These are phyloP conservation scores for Neelides sp. DNA, from an alignment of 1,140 invertebrate species.

Conservation along the genomic window DNA sequence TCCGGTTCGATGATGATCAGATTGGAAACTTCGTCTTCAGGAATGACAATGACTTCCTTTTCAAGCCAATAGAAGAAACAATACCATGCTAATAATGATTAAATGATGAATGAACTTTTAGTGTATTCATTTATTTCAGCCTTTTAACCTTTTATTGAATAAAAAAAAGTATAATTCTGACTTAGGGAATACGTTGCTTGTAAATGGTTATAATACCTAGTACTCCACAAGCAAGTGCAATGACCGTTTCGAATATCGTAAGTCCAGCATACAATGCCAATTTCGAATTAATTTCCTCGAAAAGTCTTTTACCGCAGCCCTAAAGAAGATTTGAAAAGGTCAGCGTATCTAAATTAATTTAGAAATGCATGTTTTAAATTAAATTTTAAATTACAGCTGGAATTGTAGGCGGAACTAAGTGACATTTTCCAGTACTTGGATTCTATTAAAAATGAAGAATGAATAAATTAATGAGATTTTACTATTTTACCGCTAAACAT, in stretches of 20 bases:
- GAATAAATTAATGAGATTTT: too few species aligned
- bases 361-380: conserved; percentile 1
- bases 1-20: conserved; percentile 29
- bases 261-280: neutral
- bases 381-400: conserved; percentile 17
- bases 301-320: conserved; percentile 19
- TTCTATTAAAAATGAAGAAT: too few species aligned
- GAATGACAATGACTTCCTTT: conserved; percentile 29
- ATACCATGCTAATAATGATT: conserved; percentile 17
- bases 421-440: conserved; percentile 27
- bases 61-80: conserved; percentile 31
- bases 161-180: too few species aligned
- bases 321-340: neutral
- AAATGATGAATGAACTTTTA: too few species aligned
- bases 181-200: too few species aligned
- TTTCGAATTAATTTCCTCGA: conserved; percentile 13
- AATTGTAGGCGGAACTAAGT: conserved; percentile 19
- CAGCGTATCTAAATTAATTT: neutral
- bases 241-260: conserved; percentile 6
- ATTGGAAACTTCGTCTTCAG: conserved; percentile 30
- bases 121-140: too few species aligned
- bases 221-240: conserved; percentile 5
- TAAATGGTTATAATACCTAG: too few species aligned
- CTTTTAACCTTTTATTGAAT: too few species aligned
- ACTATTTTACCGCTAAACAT: too few species aligned